These are phyloP conservation scores for Ambastaia sidthimunki DNA, from an alignment of 2,797 vertebrate species.

Conservation along the genomic window DNA sequence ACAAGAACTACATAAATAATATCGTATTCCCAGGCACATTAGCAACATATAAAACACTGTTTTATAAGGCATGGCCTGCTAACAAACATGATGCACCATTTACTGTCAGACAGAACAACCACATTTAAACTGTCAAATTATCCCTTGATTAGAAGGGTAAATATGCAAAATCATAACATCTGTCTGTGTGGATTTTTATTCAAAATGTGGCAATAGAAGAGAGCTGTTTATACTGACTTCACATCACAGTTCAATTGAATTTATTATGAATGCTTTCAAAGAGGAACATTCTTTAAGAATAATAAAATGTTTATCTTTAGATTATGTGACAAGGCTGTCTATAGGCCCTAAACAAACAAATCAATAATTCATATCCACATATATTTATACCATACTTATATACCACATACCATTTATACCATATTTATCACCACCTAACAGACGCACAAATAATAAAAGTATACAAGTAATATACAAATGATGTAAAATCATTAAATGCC, in stretches of 20 bases:
- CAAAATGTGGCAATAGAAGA: neutral
- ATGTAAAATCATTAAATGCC: neutral
- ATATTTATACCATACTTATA: too few species aligned
- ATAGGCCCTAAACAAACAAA: neutral
- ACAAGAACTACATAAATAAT: slow-evolving; percentile 1
- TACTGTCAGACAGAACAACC: neutral
- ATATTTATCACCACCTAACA: neutral
- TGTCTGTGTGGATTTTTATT: neutral
- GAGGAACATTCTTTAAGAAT: too few species aligned
- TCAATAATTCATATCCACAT: neutral
- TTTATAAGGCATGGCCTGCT: neutral
- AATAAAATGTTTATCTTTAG: too few species aligned
- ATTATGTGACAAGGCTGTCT: neutral
- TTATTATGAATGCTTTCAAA: too few species aligned
- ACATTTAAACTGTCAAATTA: too few species aligned
- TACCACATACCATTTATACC: too few species aligned
- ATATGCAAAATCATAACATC: neutral
- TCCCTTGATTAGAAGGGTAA: neutral
- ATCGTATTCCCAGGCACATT: neutral
- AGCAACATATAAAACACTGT: neutral
- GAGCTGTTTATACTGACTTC: neutral
- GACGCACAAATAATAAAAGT: neutral
- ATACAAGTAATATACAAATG: neutral
- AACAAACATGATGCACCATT: neutral
- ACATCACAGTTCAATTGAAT: neutral